Base-by-base conservation (phyloP, 2,113 vertebrate species). In the Vidua macroura region DNA sequence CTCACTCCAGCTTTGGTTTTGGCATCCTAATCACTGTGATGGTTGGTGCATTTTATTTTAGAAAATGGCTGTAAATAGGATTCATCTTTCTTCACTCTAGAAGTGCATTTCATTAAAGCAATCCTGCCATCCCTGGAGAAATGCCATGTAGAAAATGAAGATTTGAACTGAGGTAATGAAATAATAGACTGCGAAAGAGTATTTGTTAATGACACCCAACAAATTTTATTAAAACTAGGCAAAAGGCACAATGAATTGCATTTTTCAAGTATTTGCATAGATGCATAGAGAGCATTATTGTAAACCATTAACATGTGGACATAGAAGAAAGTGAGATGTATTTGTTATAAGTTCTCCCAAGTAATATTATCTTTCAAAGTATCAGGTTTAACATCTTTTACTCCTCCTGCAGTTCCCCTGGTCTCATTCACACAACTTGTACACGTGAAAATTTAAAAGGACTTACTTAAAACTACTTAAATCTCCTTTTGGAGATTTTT, bases 261-360 rank as follows among this genome's bases (percentile, higher is more conserved):
- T 96, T 94, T 78, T 98, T 98, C 98, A 98, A 98, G 98, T 98
- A 98, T 97, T 98, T 98, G 97, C 98, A 98, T 94, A 97, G 94
- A 96, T 98, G 97, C 97, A 98, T 92, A 97, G 94, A 96, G 90
- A 97, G 72, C 55, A 92, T 95, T 96, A 90, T 78, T 98, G 98
- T 98, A 98, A 98, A 98, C 98, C 94, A 96, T 96, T 96, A 95
- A 91, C 58, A 95, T 35, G 55, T 83, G 87, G 90, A 93, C 62
- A 90, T 17, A 24, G 93, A 85, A 97, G 90, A 95, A 96, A 86
- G 64, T 90, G 90, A 95, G 93, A 95, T 73, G 64, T 80, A 79
- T 86, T 89, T 86, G 44, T 39, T 83, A 10, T 67, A 68, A 9
- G 27, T 95, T 96, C 95, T 96, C 95, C 92, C 90, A 95, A 91